phyloP scores from a whole-genome alignment of 2,113 vertebrate species.

The Lepisosteus oculatus region DNA sequence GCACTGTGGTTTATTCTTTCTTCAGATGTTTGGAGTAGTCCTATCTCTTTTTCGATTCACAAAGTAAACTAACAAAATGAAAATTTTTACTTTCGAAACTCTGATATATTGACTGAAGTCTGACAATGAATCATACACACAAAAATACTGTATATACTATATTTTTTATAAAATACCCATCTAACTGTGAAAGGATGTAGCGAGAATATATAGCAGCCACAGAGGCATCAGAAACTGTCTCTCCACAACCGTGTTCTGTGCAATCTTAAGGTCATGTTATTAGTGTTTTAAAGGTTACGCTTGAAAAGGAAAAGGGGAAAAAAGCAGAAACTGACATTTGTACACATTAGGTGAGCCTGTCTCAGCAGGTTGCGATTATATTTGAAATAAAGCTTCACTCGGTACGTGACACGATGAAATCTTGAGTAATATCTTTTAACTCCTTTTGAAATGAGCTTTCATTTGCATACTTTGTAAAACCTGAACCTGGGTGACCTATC shows the following conservation, averaged over 20 bases:
- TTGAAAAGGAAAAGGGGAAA: slow-evolving; percentile 30
- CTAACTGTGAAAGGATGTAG: slow-evolving; percentile 6
- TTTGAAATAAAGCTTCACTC: slow-evolving; percentile 14
- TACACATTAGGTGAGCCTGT: slow-evolving; percentile 31
- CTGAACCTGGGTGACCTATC: not conserved
- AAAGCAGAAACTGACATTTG: slow-evolving; percentile 33
- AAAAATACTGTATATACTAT: not conserved
- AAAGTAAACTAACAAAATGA: not conserved
- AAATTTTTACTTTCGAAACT: slow-evolving; percentile 7
- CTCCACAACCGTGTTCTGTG: slow-evolving; percentile 5
- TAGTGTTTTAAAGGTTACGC: slow-evolving; percentile 41
- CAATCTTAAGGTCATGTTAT: slow-evolving; percentile 37
- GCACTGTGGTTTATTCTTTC: no score
- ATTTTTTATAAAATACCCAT: not conserved
- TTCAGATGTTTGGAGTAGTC: not conserved
- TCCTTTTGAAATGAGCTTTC: not conserved
- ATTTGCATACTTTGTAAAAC: not conserved
- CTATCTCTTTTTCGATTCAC: not conserved
- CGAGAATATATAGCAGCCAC: not conserved
- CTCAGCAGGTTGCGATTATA: slow-evolving; percentile 11
- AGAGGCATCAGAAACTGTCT: not conserved
- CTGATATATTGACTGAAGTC: slow-evolving; percentile 9
- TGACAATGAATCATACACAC: no score
- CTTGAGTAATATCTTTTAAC: slow-evolving; percentile 6
- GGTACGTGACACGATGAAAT: slow-evolving; percentile 1